Evolutionary conservation across 2,888 invertebrate genomes (phyloP).

Genomic region (Cylloceria caligata): DNA sequence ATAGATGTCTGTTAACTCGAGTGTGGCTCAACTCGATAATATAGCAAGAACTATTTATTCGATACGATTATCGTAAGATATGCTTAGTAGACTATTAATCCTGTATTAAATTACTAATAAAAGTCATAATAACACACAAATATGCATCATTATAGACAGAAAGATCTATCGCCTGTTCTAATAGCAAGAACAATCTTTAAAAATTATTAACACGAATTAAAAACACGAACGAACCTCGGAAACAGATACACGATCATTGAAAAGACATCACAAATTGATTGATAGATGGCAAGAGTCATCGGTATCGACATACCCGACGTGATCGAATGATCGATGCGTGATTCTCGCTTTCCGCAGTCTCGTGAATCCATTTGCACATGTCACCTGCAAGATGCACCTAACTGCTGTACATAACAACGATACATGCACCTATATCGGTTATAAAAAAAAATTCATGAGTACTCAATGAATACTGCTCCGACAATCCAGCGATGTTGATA

Average conservation of each 20-base stretch:
- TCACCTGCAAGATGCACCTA: conserved; percentile 10
- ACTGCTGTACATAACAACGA: not conserved
- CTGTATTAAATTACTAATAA: conserved; percentile 39
- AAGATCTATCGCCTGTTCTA: not conserved
- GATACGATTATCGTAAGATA: conserved; percentile 43
- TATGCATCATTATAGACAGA: conserved; percentile 2
- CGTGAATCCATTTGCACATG: not conserved
- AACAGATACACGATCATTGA: not conserved
- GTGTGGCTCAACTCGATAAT: conserved; percentile 26
- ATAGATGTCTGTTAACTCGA: conserved; percentile 1
- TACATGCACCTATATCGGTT: not conserved
- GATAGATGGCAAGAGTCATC: conserved; percentile 15
- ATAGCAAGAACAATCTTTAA: not conserved
- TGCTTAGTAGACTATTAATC: conserved; percentile 41
- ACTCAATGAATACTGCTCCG: conserved; percentile 22
- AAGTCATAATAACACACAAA: conserved; percentile 25
- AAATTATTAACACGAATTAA: not conserved
- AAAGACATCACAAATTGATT: not conserved
- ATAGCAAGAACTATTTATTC: conserved; percentile 39
- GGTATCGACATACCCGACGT: not conserved
- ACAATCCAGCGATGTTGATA: not conserved
- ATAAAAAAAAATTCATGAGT: conserved; percentile 29
- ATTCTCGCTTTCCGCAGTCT: not conserved
- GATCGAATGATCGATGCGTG: conserved; percentile 23
- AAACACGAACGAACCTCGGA: not conserved